Base-by-base conservation (phyloP, 2,888 invertebrate species). In the Yponomeuta malinellus region DNA sequence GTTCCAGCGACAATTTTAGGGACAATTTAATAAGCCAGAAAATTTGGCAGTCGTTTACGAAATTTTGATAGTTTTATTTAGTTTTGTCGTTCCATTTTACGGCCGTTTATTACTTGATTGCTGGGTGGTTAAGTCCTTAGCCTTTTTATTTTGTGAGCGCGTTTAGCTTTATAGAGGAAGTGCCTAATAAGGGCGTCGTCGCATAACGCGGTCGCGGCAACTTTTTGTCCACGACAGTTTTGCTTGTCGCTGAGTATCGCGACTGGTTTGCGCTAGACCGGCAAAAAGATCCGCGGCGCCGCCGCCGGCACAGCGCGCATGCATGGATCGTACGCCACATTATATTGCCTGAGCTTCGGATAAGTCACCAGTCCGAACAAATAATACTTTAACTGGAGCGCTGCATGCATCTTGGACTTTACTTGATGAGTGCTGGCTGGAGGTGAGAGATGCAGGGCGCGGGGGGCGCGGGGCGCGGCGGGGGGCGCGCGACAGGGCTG, bases 391-490 rank as follows among this genome's bases (percentile, higher is more conserved):
- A 59, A 59, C 15, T 59, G 52, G 52, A 15, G 52, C 52, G 15
- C 52, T 59, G 52, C 52, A 15, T 12, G 15, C 10, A 59, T 15
- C 52, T 59, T 15, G 52, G 52, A 59, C 15, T 59, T 59, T 10
- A 31, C 29, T 12, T 89, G 88, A 88, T 90, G 88, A 88, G 86
- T 79, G 82, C 75, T 81, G 83, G 71, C 79, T 77, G 81, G 85
- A 90, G 90, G 91, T 90, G 91, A 90, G 90, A 91, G 89, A 88
- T 87, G 89, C 86, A 81, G 89, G 88, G 52, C 52, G 89, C 86
- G 81, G 89, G 88, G 89, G 89, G 89, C 81, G 84, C 80, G 70
- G 79, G 75, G 76, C 86, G 77, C 90, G 73, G 77, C 88, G 79
- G 89, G 89, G 87, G 82, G 83, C 76, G 72, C 68, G 72, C 74